These are phyloP conservation scores for Vulpes vulpes DNA, from an alignment of 2,113 vertebrate genomes.

Conservation along the genomic window DNA sequence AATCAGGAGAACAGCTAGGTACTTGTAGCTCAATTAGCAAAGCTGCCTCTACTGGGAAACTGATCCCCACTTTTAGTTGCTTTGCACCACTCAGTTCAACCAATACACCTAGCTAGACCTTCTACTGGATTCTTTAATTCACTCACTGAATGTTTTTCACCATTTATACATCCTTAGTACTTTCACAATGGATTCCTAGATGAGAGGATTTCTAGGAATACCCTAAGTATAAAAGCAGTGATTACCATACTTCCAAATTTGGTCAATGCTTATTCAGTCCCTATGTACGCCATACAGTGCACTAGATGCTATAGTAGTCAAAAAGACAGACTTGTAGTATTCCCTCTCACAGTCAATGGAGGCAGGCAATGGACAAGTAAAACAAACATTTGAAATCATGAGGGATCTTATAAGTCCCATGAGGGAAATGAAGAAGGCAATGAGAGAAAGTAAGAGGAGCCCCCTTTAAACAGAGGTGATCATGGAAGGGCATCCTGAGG, in stretches of 20 bases:
- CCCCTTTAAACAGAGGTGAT: neutral
- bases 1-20: neutral
- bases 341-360: neutral
- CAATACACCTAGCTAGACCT: neutral
- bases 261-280: neutral
- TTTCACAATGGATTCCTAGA: neutral
- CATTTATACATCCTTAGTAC: neutral
- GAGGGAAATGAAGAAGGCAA: neutral
- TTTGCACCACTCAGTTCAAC: neutral
- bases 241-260: neutral
- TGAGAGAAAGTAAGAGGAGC: neutral
- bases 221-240: slow-evolving; percentile 5
- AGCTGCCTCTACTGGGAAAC: neutral
- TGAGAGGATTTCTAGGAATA: neutral
- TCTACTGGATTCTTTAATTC: neutral
- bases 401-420: neutral
- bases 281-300: neutral
- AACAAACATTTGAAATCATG: neutral
- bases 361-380: neutral
- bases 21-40: neutral
- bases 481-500: neutral
- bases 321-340: neutral
- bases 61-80: neutral
- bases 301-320: neutral
- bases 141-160: neutral